A percentile compares a stretch with the other conserved stretches of the same genome.
phyloP scores from a whole-genome alignment of 2,113 vertebrate species.

The Anguilla japonica region DNA sequence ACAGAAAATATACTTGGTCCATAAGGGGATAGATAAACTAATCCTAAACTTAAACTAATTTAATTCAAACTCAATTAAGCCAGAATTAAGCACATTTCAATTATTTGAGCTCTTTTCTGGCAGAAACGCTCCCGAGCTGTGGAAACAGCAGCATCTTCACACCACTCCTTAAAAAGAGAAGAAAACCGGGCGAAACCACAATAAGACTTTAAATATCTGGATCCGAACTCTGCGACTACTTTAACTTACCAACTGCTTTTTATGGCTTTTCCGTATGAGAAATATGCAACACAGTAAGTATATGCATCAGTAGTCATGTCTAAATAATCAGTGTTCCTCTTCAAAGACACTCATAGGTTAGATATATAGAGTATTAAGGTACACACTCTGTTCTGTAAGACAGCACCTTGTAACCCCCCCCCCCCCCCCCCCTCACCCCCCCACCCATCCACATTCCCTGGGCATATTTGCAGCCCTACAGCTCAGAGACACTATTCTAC shows the following conservation, averaged over 20 bases:
- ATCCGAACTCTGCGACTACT: not conserved
- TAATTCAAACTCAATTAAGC: not conserved
- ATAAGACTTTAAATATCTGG: not conserved
- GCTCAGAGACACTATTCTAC: not conserved
- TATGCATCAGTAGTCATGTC: slow-evolving; percentile 9
- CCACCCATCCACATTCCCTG: not conserved
- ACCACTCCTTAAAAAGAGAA: not conserved
- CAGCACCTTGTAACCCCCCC: not conserved
- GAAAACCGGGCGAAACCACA: slow-evolving; percentile 3
- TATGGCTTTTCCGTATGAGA: not conserved
- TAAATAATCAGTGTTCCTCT: slow-evolving; percentile 16
- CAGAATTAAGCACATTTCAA: not conserved
- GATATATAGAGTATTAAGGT: not conserved
- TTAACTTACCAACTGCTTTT: not conserved
- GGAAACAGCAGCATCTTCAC: not conserved
- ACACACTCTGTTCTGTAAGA: not conserved
- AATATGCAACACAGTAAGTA: not conserved
- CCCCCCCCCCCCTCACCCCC: not conserved
- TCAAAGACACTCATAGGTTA: not conserved
- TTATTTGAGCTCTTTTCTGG: not conserved
- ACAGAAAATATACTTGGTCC: slow-evolving; percentile 19
- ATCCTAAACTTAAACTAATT: not conserved
- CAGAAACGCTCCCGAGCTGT: not conserved
- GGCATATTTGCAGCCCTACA: not conserved
- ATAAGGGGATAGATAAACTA: not conserved